Conservation (phyloP, 2,888 invertebrate genomes). For the Perdita meconis region DNA sequence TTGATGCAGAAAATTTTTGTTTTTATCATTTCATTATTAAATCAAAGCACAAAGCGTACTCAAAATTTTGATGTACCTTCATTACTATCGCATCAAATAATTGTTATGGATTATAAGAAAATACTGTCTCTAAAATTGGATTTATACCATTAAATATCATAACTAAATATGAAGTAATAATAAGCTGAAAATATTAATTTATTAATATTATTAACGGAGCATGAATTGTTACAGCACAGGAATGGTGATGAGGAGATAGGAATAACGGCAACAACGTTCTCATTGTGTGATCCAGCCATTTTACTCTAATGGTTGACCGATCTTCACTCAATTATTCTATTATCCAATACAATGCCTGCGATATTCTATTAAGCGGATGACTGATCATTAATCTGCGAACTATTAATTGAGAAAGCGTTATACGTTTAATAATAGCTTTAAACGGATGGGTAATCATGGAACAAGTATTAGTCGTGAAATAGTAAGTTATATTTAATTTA, state of each 20-base stretch:
- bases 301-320: slow-evolving; percentile 34
- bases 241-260: background rate
- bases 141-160: too few relatives aligned
- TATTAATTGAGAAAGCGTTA: slow-evolving; percentile 25
- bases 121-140: too few relatives aligned
- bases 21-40: too few relatives aligned
- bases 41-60: too few relatives aligned
- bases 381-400: slow-evolving; percentile 36
- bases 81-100: too few relatives aligned
- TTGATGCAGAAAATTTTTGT: too few relatives aligned
- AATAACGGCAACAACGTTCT: slow-evolving; percentile 28
- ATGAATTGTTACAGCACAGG: background rate
- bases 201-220: background rate
- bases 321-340: slow-evolving; percentile 34
- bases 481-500: too few relatives aligned
- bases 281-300: slow-evolving; percentile 36
- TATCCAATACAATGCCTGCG: slow-evolving; percentile 1
- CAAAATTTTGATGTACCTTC: too few relatives aligned
- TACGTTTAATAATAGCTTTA: slow-evolving; percentile 36
- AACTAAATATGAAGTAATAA: too few relatives aligned
- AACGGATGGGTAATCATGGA: background rate
- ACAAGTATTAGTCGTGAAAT: too few relatives aligned
- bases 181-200: background rate
- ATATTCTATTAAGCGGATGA: slow-evolving; percentile 47
- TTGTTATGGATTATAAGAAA: too few relatives aligned